Conservation (phyloP, 1,140 invertebrate genomes). For the Proales similis region DNA sequence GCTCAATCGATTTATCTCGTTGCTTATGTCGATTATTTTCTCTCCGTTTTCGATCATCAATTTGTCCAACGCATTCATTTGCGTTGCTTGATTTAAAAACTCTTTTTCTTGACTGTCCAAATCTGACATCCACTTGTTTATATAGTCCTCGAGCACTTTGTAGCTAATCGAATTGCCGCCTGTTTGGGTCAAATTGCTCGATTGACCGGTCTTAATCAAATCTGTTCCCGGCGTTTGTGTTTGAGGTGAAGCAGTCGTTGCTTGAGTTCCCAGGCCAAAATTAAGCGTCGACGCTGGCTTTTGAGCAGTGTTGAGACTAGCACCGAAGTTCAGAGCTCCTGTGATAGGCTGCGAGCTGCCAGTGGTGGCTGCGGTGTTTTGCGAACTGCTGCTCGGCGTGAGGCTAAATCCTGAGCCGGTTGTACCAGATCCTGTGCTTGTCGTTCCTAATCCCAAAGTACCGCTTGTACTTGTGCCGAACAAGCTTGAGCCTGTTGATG, state of each 20-base stretch:
- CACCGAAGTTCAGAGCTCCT: not conserved
- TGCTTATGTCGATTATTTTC: slow-evolving; percentile 76
- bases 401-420: not conserved
- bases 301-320: not conserved
- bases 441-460: no score
- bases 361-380: not conserved
- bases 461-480: no score
- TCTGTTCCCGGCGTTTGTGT: not conserved
- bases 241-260: not conserved
- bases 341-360: not conserved
- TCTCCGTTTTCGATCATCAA: slow-evolving; percentile 80
- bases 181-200: not conserved
- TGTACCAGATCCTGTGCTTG: no score
- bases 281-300: not conserved
- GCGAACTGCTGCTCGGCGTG: not conserved
- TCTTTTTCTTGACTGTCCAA: slow-evolving; percentile 84
- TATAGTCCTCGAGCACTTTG: slow-evolving; percentile 77
- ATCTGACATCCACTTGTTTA: slow-evolving; percentile 90
- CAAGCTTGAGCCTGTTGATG: no score
- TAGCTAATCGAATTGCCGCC: slow-evolving; percentile 62
- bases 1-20: slow-evolving; percentile 74
- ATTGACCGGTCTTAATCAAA: not conserved
- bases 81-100: slow-evolving; percentile 84
- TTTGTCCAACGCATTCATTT: slow-evolving; percentile 88
- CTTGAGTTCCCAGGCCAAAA: not conserved